A percentile compares a stretch with the other conserved stretches of the same genome.
These are phyloP conservation scores for Agonopterix subpropinquella DNA, from an alignment of 2,888 invertebrate species.

Conservation along the genomic window DNA sequence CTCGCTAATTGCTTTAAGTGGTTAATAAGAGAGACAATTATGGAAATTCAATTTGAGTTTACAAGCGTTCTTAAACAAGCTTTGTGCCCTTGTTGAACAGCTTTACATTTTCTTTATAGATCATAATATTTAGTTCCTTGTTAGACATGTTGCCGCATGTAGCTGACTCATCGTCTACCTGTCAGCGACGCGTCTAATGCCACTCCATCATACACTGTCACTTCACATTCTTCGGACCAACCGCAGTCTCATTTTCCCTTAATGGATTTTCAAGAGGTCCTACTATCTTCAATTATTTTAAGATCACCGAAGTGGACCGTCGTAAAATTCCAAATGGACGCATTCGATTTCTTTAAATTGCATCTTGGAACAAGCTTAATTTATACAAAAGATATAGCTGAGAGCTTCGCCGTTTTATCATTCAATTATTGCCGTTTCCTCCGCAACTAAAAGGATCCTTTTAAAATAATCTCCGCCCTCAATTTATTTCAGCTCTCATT, in stretches of 20 bases:
- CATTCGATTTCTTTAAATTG: conserved; percentile 1
- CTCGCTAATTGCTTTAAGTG: conserved; percentile 27
- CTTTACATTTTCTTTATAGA: too few species aligned
- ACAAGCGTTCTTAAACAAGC: background rate
- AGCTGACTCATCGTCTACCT: conserved; percentile 62
- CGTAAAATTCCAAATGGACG: conserved; percentile 26
- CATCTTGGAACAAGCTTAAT: conserved; percentile 10
- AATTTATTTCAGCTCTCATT: conserved; percentile 3
- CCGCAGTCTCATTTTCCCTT: conserved; percentile 49
- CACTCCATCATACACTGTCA: conserved; percentile 58
- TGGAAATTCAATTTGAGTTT: conserved; percentile 2
- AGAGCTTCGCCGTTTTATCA: conserved; percentile 30
- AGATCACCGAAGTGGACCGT: conserved; percentile 31
- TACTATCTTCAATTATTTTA: conserved; percentile 42
- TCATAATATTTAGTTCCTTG: conserved; percentile 19
- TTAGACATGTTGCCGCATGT: conserved; percentile 25
- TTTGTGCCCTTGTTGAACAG: too few species aligned
- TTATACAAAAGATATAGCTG: conserved; percentile 26
- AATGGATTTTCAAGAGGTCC: conserved; percentile 54
- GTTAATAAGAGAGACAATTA: conserved; percentile 12
- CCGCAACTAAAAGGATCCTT: conserved; percentile 20
- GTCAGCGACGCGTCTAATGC: conserved; percentile 53
- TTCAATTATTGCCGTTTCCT: conserved; percentile 22
- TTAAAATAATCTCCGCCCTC: conserved; percentile 21
- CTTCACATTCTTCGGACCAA: conserved; percentile 41